Evolutionary conservation across 2,113 vertebrate genomes (phyloP).

Genomic region (Cryptoleucopteryx plumbea): DNA sequence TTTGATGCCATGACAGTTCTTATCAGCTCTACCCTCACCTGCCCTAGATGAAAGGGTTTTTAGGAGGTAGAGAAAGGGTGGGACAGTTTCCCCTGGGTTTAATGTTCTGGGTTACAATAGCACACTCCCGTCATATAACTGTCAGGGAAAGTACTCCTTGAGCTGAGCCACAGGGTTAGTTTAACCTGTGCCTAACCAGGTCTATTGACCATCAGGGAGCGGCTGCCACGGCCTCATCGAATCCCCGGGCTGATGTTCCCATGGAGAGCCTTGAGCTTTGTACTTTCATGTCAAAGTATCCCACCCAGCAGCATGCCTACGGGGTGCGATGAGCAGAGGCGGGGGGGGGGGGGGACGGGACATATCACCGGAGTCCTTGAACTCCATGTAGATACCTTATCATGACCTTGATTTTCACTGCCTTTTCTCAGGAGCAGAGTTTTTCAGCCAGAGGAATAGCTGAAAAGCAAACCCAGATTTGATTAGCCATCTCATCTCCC

Average conservation of each 20-base stretch:
- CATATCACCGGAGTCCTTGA: neutral
- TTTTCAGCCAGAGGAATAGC: neutral
- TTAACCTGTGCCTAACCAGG: neutral
- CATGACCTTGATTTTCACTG: neutral
- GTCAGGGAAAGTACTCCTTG: neutral
- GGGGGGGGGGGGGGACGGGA: too few relatives aligned
- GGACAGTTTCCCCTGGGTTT: neutral
- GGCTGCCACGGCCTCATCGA: rapidly evolving
- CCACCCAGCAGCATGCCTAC: rapidly evolving
- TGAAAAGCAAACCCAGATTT: neutral
- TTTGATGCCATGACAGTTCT: neutral
- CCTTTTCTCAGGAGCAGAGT: neutral
- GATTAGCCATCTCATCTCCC: neutral
- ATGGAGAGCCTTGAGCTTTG: neutral
- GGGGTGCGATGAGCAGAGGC: too few relatives aligned
- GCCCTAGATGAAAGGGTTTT: slow-evolving; percentile 31
- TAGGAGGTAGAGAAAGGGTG: neutral
- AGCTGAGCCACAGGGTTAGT: neutral
- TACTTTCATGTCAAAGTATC: neutral
- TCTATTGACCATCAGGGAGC: neutral
- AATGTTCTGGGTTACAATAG: neutral
- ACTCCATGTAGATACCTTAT: neutral
- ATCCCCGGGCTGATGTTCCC: neutral
- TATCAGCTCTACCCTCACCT: slow-evolving; percentile 36
- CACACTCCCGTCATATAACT: neutral